These are phyloP conservation scores for Himalopsyche anomala DNA, from an alignment of 2,888 invertebrate genomes.

Conservation along the genomic window DNA sequence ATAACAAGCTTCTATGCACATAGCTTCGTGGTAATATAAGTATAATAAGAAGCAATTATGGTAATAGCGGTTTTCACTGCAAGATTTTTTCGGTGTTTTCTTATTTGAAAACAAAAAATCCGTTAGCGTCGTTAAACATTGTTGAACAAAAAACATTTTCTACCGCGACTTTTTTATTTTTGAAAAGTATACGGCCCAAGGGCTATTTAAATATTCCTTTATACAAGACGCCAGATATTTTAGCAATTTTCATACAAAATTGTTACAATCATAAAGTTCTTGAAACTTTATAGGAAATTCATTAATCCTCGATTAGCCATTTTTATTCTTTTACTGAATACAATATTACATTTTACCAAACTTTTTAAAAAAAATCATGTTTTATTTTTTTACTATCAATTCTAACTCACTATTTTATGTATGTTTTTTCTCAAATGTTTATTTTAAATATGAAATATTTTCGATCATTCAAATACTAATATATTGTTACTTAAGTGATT, in stretches of 20 bases:
- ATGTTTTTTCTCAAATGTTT: too few species aligned
- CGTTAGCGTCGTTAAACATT: conserved; percentile 34
- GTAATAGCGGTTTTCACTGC: conserved; percentile 56
- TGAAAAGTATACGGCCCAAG: conserved; percentile 34
- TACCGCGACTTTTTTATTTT: conserved; percentile 13
- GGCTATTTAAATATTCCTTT: conserved; percentile 29
- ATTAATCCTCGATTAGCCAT: conserved; percentile 23
- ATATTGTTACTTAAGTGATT: too few species aligned
- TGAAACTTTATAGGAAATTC: conserved; percentile 18
- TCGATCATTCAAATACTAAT: too few species aligned
- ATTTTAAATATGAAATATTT: too few species aligned
- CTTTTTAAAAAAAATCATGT: too few species aligned
- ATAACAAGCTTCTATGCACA: conserved; percentile 38
- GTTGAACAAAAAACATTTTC: conserved; percentile 26
- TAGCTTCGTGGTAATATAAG: conserved; percentile 61
- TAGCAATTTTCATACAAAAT: conserved; percentile 7
- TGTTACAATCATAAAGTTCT: conserved; percentile 34
- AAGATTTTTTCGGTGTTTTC: conserved; percentile 34
- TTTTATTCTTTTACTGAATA: neutral
- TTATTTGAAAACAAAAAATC: conserved; percentile 34
- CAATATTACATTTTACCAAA: too few species aligned
- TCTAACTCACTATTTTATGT: too few species aligned
- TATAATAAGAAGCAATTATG: conserved; percentile 65
- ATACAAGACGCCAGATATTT: conserved; percentile 11
- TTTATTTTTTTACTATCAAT: too few species aligned